Evolutionary conservation across 2,888 invertebrate species (phyloP).

Genomic region (Nephrotoma flavescens): DNA sequence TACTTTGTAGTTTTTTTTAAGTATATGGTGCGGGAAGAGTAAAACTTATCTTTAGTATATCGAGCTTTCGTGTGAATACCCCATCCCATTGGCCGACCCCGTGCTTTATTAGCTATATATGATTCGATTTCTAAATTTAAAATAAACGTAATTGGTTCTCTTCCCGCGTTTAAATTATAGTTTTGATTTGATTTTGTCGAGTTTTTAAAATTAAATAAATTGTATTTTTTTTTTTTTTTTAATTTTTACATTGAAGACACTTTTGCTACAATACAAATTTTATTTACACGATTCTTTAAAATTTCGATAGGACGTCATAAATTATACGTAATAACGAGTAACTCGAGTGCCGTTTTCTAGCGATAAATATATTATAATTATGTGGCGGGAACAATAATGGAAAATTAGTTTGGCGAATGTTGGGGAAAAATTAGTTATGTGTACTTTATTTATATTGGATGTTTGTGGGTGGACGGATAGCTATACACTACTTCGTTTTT

Average conservation of each 20-base stretch:
- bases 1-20: not conserved
- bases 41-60: not conserved
- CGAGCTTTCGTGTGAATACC: not conserved
- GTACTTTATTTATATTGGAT: not conserved
- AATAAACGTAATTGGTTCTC: not conserved
- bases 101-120: not conserved
- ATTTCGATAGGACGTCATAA: not conserved
- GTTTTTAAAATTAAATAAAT: not conserved
- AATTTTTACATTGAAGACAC: not conserved
- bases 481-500: not conserved
- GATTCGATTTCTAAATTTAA: not conserved
- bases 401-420: not conserved
- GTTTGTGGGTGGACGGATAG: not conserved
- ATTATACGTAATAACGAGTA: not conserved
- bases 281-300: not conserved
- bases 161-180: not conserved
- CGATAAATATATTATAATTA: not conserved
- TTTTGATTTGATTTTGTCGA: not conserved
- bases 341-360: not conserved
- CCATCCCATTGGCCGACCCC: not conserved
- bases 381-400: not conserved
- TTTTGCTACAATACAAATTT: not conserved
- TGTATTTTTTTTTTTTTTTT: not conserved
- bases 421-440: not conserved
- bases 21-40: not conserved